Conservation (phyloP, 2,888 invertebrate species). For the Smittia sp. region DNA sequence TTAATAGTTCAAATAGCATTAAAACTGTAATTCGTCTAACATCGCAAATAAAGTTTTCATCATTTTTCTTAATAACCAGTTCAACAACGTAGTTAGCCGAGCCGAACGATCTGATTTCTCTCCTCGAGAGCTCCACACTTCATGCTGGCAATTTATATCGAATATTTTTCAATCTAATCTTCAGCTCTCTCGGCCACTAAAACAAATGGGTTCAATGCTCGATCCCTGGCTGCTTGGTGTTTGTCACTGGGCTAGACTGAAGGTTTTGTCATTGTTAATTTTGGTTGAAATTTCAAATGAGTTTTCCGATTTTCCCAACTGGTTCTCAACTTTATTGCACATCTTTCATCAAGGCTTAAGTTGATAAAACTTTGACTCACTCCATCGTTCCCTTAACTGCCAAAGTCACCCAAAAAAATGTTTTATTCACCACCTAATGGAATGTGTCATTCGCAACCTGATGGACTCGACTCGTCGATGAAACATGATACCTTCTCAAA, state of each 20-base stretch:
- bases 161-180: neutral
- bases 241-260: no score
- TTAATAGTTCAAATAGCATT: neutral
- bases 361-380: no score
- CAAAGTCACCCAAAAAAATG: conserved; percentile 7
- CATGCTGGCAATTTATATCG: conserved; percentile 13
- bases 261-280: no score
- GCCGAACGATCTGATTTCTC: neutral
- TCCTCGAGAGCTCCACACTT: neutral
- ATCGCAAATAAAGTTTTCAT: neutral
- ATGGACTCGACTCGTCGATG: neutral
- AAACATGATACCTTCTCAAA: conserved; percentile 21
- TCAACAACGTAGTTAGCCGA: neutral
- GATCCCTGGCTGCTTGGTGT: no score
- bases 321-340: no score
- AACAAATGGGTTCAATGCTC: no score
- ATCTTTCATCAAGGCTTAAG: no score
- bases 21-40: neutral
- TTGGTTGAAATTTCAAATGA: no score
- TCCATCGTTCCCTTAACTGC: no score
- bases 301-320: no score
- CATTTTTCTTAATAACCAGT: conserved; percentile 10
- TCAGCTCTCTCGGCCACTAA: no score
- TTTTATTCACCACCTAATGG: conserved; percentile 14
- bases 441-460: neutral